These are phyloP conservation scores for Lithosia quadra DNA, from an alignment of 2,888 invertebrate genomes.

Conservation along the genomic window DNA sequence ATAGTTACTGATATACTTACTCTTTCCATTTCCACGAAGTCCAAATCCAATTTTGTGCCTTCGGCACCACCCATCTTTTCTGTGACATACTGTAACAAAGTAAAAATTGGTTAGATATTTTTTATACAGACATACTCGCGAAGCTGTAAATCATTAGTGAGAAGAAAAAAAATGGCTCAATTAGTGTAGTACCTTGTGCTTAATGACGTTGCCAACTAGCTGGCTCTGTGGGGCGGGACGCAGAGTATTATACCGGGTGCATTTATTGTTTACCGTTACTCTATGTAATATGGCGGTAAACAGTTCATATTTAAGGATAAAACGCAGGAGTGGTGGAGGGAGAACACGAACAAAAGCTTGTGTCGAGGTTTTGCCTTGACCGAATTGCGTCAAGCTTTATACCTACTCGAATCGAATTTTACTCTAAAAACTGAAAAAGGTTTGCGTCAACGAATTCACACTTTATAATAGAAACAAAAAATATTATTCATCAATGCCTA, in stretches of 20 bases:
- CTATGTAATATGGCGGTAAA: slow-evolving; percentile 42
- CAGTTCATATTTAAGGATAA: slow-evolving; percentile 65
- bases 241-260: not conserved
- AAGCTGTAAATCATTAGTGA: not conserved
- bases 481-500: not conserved
- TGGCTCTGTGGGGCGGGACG: not conserved
- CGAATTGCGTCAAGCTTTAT: slow-evolving; percentile 60
- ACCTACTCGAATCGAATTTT: slow-evolving; percentile 53
- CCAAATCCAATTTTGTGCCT: slow-evolving; percentile 99
- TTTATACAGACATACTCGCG: not conserved
- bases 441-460: slow-evolving; percentile 51
- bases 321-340: slow-evolving; percentile 66
- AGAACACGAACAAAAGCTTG: slow-evolving; percentile 70
- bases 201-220: not conserved
- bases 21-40: slow-evolving; percentile 99
- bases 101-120: slow-evolving; percentile 25
- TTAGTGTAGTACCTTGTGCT: not conserved
- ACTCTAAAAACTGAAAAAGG: slow-evolving; percentile 63
- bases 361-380: slow-evolving; percentile 82
- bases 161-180: not conserved
- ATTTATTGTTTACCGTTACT: not conserved
- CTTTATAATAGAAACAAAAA: slow-evolving; percentile 14
- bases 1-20: slow-evolving; percentile 86
- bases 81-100: slow-evolving; percentile 96
- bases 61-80: slow-evolving; percentile 99